Base-by-base conservation (phyloP, 92 coral and sea anemone species). In the Palythoa grandis region DNA sequence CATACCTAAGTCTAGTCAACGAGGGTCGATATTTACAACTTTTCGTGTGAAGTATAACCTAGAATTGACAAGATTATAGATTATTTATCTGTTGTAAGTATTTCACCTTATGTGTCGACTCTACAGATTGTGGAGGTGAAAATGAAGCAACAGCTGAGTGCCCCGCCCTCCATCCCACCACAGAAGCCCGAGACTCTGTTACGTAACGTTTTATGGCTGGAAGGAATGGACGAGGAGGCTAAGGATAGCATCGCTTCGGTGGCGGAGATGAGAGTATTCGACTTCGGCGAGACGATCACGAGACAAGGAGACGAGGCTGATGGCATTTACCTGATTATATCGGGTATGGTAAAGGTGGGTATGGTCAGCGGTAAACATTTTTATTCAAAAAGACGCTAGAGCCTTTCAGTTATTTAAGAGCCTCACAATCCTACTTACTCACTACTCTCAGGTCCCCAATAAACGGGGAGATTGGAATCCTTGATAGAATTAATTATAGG, bases 341-440 rank as follows among this genome's bases (percentile, higher is more conserved):
- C 94, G 69, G 99, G 99, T 10, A 95, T 96, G 93, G 95, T 96
- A 47, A 96, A 96, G 98, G 99, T 96, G 90, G 16, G 70, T 29
- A 13, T 3, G 61, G 16, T 56, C 19, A 56, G 50, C 50, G 6
- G 50, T 43, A 43, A 8, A 43, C 50, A 43, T 43, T 43, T 8
- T 43, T 43, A 4, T 5, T 5, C 50, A 3, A 40, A 43, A 8
- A 5, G 9, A 8, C 6, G 50, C 50, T 43, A 43, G 50, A 5
- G 7, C 50, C 50, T 43, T 43, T 1, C 50, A 43, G 50, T 43
- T 43, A 43, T 43, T 43, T 43, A 43, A 43, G 50, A 43, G 9
- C 35, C 35, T 29, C 35, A 29, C 35, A 29, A 0, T 29, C 1
- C 35, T 29, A 29, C 35, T 29, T 29, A 29, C 35, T 29, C 1